phyloP scores from a whole-genome alignment of 1,140 invertebrate species.

The Wasmannia auropunctata region DNA sequence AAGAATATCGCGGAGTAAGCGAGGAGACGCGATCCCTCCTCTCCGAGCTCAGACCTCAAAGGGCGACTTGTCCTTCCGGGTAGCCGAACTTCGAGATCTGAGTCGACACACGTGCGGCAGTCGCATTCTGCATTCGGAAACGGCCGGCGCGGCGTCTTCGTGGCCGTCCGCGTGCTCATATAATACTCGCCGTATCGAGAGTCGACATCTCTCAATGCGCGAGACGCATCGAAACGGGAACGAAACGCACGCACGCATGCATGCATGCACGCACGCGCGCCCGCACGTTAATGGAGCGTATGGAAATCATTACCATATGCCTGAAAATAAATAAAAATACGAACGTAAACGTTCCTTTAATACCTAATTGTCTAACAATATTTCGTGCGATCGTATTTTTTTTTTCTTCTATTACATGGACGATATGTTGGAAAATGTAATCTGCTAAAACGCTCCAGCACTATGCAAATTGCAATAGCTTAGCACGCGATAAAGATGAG shows the following conservation, averaged over 20 bases:
- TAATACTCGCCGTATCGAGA: slow-evolving; percentile 62
- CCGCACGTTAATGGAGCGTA: slow-evolving; percentile 55
- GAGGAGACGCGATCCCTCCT: slow-evolving; percentile 4
- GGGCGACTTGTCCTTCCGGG: slow-evolving; percentile 58
- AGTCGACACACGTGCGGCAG: slow-evolving; percentile 72
- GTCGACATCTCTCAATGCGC: slow-evolving; percentile 70
- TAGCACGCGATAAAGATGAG: neutral
- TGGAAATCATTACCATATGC: neutral
- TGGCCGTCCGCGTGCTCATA: slow-evolving; percentile 30
- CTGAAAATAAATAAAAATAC: neutral
- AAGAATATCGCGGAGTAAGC: slow-evolving; percentile 30
- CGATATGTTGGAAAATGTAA: neutral
- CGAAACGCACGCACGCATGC: slow-evolving; percentile 4
- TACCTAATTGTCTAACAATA: no score
- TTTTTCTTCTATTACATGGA: neutral
- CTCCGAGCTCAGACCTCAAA: slow-evolving; percentile 42
- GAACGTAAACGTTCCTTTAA: neutral
- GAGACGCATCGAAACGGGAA: slow-evolving; percentile 51
- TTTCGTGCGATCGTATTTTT: no score
- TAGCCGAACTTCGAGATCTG: slow-evolving; percentile 52
- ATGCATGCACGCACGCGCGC: neutral
- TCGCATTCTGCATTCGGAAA: slow-evolving; percentile 71
- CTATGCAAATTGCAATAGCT: neutral
- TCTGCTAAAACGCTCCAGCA: neutral
- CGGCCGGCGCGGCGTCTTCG: slow-evolving; percentile 32